A percentile compares a stretch with the other conserved stretches of the same genome.
phyloP scores from a whole-genome alignment of 2,797 vertebrate genomes.

The Antrozous pallidus region DNA sequence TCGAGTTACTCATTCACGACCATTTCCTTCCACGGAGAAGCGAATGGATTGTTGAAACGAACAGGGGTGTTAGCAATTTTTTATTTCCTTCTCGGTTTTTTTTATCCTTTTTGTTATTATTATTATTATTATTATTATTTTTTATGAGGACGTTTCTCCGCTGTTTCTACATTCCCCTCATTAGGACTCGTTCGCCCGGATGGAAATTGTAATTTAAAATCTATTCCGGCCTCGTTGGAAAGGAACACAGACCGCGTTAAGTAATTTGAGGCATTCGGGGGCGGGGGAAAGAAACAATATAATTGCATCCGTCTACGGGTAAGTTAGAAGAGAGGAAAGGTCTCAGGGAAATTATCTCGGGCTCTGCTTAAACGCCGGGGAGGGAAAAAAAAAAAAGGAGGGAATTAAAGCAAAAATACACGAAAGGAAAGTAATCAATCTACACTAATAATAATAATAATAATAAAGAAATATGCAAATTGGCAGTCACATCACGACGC shows the following conservation, averaged over 20 bases:
- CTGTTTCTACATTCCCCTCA: not conserved
- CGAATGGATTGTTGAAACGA: too few relatives aligned
- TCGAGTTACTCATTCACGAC: too few relatives aligned
- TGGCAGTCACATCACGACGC: too few relatives aligned
- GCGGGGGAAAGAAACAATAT: not conserved
- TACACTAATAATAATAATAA: too few relatives aligned
- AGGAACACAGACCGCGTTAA: not conserved
- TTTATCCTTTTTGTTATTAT: too few relatives aligned
- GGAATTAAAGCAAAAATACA: not conserved
- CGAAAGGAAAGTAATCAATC: not conserved
- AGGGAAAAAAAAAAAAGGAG: not conserved
- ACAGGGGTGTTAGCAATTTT: too few relatives aligned
- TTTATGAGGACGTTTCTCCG: not conserved
- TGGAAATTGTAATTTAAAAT: too few relatives aligned
- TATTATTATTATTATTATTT: too few relatives aligned
- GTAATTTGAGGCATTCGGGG: fast-evolving
- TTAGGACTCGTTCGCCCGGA: not conserved
- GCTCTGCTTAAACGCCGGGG: not conserved
- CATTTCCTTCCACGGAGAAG: too few relatives aligned
- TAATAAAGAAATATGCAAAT: too few relatives aligned
- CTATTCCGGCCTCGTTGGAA: not conserved
- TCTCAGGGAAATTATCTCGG: not conserved
- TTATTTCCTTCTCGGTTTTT: not conserved
- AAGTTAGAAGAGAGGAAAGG: not conserved
- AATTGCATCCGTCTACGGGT: fast-evolving